Percentiles rank a stretch among this genome's conserved stretches.
phyloP scores from a whole-genome alignment of 2,888 invertebrate genomes.

The Nomada goodeniana region DNA sequence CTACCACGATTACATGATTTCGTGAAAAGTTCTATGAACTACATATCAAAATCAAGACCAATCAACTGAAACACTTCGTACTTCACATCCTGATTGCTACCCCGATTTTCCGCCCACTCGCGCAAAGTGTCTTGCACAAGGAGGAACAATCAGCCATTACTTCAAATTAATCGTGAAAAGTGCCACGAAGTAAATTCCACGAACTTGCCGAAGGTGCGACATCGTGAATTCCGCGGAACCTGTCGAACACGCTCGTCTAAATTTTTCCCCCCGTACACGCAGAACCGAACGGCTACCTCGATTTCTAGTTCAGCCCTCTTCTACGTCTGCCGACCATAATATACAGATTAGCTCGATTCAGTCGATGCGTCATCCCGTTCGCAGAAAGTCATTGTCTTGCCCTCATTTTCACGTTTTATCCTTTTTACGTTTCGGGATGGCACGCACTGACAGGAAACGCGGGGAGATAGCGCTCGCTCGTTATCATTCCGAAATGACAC shows the following conservation, averaged over 20 bases:
- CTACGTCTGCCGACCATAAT: conserved; percentile 26
- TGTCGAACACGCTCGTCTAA: too few relatives aligned
- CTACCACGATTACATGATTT: too few relatives aligned
- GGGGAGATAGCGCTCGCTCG: conserved; percentile 64
- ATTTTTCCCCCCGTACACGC: background rate
- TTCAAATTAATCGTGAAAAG: too few relatives aligned
- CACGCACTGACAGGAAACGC: conserved; percentile 71
- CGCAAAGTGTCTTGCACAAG: background rate
- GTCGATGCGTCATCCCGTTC: conserved; percentile 62
- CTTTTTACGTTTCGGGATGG: conserved; percentile 64
- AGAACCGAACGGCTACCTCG: conserved; percentile 21
- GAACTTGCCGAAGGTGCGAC: too few relatives aligned
- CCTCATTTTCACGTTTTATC: conserved; percentile 67
- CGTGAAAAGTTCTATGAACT: too few relatives aligned
- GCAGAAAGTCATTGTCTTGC: conserved; percentile 70
- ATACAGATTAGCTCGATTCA: conserved; percentile 57
- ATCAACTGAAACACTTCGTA: background rate
- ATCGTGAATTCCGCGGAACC: too few relatives aligned
- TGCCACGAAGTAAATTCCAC: too few relatives aligned
- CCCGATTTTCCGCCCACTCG: background rate
- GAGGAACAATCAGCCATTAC: too few relatives aligned
- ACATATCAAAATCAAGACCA: too few relatives aligned
- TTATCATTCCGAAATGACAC: conserved; percentile 70
- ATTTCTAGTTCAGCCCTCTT: conserved; percentile 21
- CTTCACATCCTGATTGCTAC: background rate